Evolutionary conservation across 2,888 invertebrate genomes (phyloP).

Genomic region (Troglohyphantes excavatus): DNA sequence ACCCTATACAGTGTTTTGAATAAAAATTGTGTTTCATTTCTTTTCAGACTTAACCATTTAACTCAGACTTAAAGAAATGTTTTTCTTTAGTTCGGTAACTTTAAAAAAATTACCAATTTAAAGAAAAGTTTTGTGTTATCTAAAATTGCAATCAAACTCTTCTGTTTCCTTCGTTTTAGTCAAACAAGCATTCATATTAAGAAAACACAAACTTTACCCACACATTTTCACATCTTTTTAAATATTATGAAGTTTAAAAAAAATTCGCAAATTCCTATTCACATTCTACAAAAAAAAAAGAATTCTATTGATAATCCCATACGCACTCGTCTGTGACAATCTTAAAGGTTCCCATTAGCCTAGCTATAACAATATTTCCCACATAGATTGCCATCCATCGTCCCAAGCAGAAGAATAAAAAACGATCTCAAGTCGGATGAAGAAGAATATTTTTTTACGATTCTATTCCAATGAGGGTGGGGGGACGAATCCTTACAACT

Average conservation of each 20-base stretch:
- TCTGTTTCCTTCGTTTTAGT: no score
- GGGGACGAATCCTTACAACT: neutral
- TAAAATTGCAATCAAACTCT: no score
- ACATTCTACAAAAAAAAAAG: no score
- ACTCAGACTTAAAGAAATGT: no score
- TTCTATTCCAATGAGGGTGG: neutral
- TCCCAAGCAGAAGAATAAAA: neutral
- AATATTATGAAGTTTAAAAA: neutral
- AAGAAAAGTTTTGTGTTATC: no score
- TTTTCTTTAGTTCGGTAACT: no score
- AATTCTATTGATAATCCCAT: neutral
- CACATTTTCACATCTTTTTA: neutral
- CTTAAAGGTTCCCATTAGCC: neutral
- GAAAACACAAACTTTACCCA: neutral
- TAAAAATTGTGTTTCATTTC: no score
- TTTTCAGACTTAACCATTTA: no score
- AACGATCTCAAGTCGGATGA: neutral
- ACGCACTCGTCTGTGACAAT: neutral
- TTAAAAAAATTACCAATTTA: no score
- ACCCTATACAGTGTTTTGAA: no score
- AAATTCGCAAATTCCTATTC: neutral
- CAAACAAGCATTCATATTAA: neutral
- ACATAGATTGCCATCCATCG: neutral
- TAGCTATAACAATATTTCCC: slow-evolving; percentile 3
- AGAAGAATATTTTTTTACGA: neutral